These are phyloP conservation scores for Pterostichus niger DNA, from an alignment of 2,888 invertebrate genomes.

Conservation along the genomic window DNA sequence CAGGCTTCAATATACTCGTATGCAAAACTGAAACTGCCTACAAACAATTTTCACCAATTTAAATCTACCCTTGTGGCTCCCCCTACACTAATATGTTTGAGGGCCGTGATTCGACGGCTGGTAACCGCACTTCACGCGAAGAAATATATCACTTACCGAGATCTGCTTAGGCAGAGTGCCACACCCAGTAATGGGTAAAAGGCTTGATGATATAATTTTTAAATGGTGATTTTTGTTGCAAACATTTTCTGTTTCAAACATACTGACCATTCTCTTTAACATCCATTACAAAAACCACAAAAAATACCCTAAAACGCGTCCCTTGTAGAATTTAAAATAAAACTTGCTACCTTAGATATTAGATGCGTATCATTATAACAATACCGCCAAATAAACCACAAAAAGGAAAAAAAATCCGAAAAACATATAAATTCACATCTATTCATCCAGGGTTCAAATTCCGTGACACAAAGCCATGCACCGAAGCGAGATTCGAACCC, in stretches of 20 bases:
- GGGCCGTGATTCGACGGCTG: no score
- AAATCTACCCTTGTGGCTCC: no score
- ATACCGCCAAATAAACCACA: conserved; percentile 26
- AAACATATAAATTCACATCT: conserved; percentile 32
- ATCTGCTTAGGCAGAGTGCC: no score
- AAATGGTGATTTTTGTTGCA: not conserved
- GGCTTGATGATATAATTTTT: no score
- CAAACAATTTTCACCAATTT: no score
- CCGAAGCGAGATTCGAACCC: conserved; percentile 41
- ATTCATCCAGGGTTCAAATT: conserved; percentile 6
- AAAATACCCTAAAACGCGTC: conserved; percentile 5
- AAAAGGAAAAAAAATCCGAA: conserved; percentile 12
- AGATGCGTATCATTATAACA: conserved; percentile 43
- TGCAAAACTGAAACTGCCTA: no score
- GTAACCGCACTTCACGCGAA: no score
- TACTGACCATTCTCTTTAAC: not conserved
- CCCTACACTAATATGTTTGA: no score
- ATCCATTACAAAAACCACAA: conserved; percentile 16
- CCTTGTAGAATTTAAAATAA: not conserved
- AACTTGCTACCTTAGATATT: conserved; percentile 31
- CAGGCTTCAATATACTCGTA: no score
- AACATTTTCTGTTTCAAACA: not conserved
- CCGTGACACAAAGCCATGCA: not conserved
- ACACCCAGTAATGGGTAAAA: no score
- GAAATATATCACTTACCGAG: no score